Evolutionary conservation across 2,113 vertebrate genomes (phyloP), one percentile per base, ranked within the genome.

Genomic region (Eurystomus gularis): DNA sequence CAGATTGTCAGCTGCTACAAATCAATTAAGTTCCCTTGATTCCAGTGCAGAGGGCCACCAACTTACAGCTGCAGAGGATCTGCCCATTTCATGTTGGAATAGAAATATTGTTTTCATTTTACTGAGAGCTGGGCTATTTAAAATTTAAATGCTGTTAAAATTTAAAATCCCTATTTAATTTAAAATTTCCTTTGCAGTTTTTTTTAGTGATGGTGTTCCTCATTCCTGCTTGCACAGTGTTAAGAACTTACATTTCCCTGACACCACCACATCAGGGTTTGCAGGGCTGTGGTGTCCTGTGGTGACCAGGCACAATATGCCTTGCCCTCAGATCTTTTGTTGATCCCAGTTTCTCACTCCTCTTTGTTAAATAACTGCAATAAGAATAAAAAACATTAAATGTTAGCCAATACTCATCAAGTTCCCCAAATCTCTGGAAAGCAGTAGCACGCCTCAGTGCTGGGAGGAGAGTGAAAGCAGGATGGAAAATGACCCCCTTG

Each of bases 81-180:
- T 72, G 69, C 52, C 79, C 35, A 25, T 86, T 88, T 89, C 61
- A 20, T 3, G 2, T 23, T 86, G 49, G 40, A 94, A 81, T 13
- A 94, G 69, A 94, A 92, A 78, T 76, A 93, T 3, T 81, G 69
- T 69, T 94, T 93, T 92, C 72, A 86, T 95, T 94, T 92, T 57
- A 64, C 48, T 0, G 0, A 88, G 76, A 71, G 69, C 16, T 35
- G 19, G 31, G 8, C 49, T 90, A 61, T 40, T 94, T 95, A 88
- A 93, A 92, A 68, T 94, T 92, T 92, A 94, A 96, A 86, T 88
- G 76, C 48, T 7, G 19, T 90, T 94, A 93, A 94, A 96, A 64
- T 86, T 94, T 94, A 39, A 94, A 95, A 92, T 78, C 39, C 2
- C 20, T 25, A 75, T 69, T 86, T 88, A 66, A 68, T 88, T 88